Conservation (phyloP, 2,888 invertebrate genomes). For the Tetramorium bicarinatum region DNA sequence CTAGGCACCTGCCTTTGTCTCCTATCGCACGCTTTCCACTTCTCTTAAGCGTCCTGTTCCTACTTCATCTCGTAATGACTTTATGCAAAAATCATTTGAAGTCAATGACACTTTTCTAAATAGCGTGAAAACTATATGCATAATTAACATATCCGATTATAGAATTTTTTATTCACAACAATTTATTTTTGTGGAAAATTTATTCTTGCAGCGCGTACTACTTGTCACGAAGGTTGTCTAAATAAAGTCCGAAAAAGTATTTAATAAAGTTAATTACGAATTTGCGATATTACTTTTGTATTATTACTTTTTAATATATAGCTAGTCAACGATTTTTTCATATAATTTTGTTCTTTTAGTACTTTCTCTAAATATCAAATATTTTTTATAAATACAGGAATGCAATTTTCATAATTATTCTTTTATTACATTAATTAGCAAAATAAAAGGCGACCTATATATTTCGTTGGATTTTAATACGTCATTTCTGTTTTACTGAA, state of each 20-base stretch:
- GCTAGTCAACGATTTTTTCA: background rate
- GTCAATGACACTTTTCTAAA: background rate
- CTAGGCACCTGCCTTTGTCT: background rate
- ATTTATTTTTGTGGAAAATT: background rate
- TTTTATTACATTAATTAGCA: slow-evolving; percentile 1
- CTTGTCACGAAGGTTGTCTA: background rate
- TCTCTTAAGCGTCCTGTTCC: background rate
- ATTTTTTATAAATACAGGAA: background rate
- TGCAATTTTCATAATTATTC: background rate
- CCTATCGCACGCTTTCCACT: background rate
- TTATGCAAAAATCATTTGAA: background rate
- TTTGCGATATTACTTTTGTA: background rate
- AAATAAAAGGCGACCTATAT: background rate
- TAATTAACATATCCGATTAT: background rate
- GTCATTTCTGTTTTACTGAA: background rate
- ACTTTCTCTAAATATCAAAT: slow-evolving; percentile 1
- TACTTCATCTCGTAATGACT: slow-evolving; percentile 18
- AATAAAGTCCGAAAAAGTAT: background rate
- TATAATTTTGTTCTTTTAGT: background rate
- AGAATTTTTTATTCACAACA: background rate
- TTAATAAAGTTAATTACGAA: background rate
- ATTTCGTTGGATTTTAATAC: background rate
- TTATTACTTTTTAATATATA: background rate
- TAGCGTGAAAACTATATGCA: background rate
- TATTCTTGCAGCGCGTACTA: background rate